Evolutionary conservation across 92 coral and sea anemone species (phyloP), one percentile per base, ranked within the genome.

Genomic region (Palythoa heliodiscus): DNA sequence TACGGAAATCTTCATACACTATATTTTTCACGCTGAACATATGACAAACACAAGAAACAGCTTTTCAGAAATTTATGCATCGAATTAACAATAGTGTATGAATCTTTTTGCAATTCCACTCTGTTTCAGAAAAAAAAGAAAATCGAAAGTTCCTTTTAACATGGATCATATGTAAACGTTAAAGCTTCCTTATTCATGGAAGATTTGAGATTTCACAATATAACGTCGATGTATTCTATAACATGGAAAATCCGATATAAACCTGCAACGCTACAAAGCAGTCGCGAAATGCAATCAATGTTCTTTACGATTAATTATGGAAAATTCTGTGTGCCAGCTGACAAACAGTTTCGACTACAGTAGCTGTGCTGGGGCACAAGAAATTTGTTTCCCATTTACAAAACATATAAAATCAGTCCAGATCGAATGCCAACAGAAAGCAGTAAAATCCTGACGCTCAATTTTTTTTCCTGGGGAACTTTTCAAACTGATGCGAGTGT

Each of bases 291-390:
- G 71, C 83, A 78, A 78, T 78, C 71, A 78, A 78, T 67, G 74
- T 79, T 15, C 74, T 68, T 80, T 64, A 48, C 84, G 84, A 66
- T 80, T 80, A 80, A 80, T 64, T 80, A 80, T 80, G 84, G 57
- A 80, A 80, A 80, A 66, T 64, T 78, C 71, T 47, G 84, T 66
- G 71, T 53, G 84, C 84, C 84, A 80, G 84, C 84, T 80, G 84
- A 80, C 74, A 80, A 80, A 80, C 84, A 48, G 22, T 66, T 80
- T 50, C 74, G 53, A 80, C 60, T 47, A 50, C 39, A 20, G 37
- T 66, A 7, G 73, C 35, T 69, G 71, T 80, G 24, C 48, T 19
- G 73, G 4, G 40, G 39, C 22, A 17, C 17, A 12, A 63, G 39
- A 80, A 78, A 66, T 39, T 66, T 64, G 72, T 14, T 66, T 23